A percentile compares a stretch with the other conserved stretches of the same genome.
phyloP scores from a whole-genome alignment of 2,797 vertebrate species.

The Falco rusticolus region DNA sequence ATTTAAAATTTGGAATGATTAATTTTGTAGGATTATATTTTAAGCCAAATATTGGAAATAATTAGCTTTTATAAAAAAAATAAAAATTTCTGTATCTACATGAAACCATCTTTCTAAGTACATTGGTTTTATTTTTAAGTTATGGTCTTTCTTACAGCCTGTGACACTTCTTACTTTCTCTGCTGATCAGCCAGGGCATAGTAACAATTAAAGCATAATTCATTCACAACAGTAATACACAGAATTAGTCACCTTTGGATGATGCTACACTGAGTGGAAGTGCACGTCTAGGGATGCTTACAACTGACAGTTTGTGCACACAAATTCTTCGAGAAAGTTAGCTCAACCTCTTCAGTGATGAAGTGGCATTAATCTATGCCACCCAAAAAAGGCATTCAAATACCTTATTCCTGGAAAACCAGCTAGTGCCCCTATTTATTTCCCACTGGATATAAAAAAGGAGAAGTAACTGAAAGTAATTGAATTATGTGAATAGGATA shows the following conservation, averaged over 20 bases:
- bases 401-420: not conserved
- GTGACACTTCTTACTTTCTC: not conserved
- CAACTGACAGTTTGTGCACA: not conserved
- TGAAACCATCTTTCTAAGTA: not conserved
- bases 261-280: not conserved
- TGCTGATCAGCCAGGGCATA: not conserved
- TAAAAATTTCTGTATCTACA: not conserved
- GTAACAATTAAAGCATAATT: not conserved
- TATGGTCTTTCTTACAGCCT: not conserved
- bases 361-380: not conserved
- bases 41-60: not conserved
- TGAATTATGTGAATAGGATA: not conserved
- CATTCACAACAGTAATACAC: not conserved
- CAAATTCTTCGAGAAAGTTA: not conserved
- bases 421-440: not conserved
- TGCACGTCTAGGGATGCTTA: not conserved
- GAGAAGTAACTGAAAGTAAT: constrained; percentile 14
- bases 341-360: not conserved
- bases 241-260: not conserved
- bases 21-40: not conserved
- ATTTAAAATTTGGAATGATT: not conserved
- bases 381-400: not conserved
- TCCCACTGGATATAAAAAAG: not conserved
- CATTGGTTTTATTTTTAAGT: not conserved
- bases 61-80: not conserved